Percentiles rank a stretch among this genome's conserved stretches.
Evolutionary conservation across 2,888 invertebrate species (phyloP).

Genomic region (Cactoblastis cactorum): DNA sequence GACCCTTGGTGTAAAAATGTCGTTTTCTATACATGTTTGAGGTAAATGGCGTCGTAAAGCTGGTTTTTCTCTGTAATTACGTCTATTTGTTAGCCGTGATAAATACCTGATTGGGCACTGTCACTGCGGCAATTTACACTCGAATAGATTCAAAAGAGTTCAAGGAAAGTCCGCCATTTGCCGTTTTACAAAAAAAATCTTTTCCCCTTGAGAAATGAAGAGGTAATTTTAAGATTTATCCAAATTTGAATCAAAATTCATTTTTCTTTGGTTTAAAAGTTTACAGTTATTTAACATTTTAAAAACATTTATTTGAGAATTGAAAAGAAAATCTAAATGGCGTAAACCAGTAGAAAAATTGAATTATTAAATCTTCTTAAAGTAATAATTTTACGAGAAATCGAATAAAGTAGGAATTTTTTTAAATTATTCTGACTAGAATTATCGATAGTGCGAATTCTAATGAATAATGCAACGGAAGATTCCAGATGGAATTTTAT

Average conservation of each 20-base stretch:
- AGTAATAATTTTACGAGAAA: too few species aligned
- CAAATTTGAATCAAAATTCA: too few species aligned
- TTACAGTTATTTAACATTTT: too few species aligned
- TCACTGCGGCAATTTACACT: neutral
- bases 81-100: neutral
- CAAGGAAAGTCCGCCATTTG: neutral
- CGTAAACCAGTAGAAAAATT: too few species aligned
- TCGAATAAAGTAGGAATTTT: neutral
- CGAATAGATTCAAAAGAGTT: neutral
- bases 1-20: conserved; percentile 26
- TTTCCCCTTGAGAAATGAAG: too few species aligned
- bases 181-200: neutral
- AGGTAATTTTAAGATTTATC: too few species aligned
- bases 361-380: too few species aligned
- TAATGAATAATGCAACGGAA: conserved; percentile 5
- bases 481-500: conserved; percentile 1
- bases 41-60: conserved; percentile 31
- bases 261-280: too few species aligned
- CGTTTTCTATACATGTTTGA: conserved; percentile 25
- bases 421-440: neutral
- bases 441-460: conserved; percentile 7
- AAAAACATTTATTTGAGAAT: too few species aligned
- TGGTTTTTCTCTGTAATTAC: conserved; percentile 9
- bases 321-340: too few species aligned
- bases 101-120: neutral